Conservation (phyloP, 2,888 invertebrate species). For the Epicampocera succincta region DNA sequence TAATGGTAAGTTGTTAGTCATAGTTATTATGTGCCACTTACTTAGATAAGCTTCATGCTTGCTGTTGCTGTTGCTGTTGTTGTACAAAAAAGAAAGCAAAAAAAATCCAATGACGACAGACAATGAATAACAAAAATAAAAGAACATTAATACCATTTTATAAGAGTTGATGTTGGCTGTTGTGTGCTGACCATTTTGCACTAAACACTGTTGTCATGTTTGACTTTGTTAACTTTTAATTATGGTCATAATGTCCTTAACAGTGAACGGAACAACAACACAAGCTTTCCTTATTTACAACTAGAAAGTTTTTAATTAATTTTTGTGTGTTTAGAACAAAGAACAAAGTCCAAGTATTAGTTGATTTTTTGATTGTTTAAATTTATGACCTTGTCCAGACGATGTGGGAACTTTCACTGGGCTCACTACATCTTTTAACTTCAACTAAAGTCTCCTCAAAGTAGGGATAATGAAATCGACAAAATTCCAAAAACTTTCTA, state of each 20-base stretch:
- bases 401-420: too few species aligned
- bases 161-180: background rate
- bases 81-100: background rate
- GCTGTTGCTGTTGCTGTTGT: background rate
- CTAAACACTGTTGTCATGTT: constrained; percentile 57
- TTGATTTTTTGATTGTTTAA: too few species aligned
- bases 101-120: background rate
- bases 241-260: constrained; percentile 73
- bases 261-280: constrained; percentile 26
- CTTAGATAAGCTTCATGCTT: constrained; percentile 1
- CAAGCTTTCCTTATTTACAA: background rate
- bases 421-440: too few species aligned
- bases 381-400: too few species aligned
- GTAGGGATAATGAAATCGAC: too few species aligned
- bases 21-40: constrained; percentile 56
- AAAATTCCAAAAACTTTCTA: too few species aligned
- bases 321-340: background rate
- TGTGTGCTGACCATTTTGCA: constrained; percentile 10
- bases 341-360: too few species aligned
- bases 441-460: too few species aligned
- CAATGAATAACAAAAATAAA: constrained; percentile 4
- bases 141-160: background rate
- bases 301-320: background rate
- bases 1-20: constrained; percentile 70
- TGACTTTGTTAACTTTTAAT: constrained; percentile 78